Percentiles rank a stretch among this genome's conserved stretches.
Evolutionary conservation across 2,888 invertebrate genomes (phyloP).

Genomic region (Brachyopa scutellaris): DNA sequence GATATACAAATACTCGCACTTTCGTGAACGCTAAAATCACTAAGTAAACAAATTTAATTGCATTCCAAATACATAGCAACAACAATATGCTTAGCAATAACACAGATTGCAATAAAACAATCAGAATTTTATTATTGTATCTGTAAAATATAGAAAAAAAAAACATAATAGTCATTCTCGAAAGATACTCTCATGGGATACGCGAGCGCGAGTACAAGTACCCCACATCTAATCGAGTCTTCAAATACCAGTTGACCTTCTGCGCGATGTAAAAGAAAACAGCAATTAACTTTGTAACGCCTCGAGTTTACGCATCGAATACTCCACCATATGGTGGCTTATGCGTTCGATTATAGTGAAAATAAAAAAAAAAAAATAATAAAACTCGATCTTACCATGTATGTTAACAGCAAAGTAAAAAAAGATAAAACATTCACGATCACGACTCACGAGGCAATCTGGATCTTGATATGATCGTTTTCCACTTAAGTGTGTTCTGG

Average conservation of each 20-base stretch:
- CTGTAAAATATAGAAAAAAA: background rate
- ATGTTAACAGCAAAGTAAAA: slow-evolving; percentile 16
- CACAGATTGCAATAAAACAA: background rate
- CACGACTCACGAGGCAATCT: slow-evolving; percentile 37
- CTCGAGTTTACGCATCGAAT: background rate
- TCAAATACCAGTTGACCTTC: no score
- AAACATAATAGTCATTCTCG: background rate
- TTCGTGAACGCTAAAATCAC: background rate
- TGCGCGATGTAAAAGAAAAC: no score
- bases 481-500: slow-evolving; percentile 18
- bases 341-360: slow-evolving; percentile 15
- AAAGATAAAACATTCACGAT: slow-evolving; percentile 38
- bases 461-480: slow-evolving; percentile 38
- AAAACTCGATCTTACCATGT: slow-evolving; percentile 25
- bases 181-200: background rate
- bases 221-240: background rate
- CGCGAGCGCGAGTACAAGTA: no score
- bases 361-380: slow-evolving; percentile 1
- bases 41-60: background rate
- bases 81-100: background rate
- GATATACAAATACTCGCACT: background rate
- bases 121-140: slow-evolving; percentile 5
- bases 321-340: slow-evolving; percentile 34
- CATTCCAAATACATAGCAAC: no score
- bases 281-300: slow-evolving; percentile 1